phyloP scores from a whole-genome alignment of 2,888 invertebrate genomes.

The Leptinotarsa haldemani region DNA sequence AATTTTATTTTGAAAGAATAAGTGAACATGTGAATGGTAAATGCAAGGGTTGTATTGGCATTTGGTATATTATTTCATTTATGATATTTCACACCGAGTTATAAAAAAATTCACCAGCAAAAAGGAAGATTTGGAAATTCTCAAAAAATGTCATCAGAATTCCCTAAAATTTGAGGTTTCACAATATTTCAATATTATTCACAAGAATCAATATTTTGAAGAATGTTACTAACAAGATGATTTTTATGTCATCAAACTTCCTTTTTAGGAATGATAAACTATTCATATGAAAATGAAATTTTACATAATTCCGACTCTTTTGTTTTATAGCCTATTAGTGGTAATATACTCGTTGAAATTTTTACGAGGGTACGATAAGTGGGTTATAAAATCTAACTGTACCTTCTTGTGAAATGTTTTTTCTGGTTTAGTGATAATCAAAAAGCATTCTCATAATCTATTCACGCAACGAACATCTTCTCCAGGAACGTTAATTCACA shows the following conservation, averaged over 20 bases:
- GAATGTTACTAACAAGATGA: not conserved
- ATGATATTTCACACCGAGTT: too few species aligned
- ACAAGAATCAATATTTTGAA: too few species aligned
- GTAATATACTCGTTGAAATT: conserved; percentile 12
- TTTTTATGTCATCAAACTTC: not conserved
- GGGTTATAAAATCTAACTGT: conserved; percentile 22
- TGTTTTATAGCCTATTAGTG: conserved; percentile 19
- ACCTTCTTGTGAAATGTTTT: conserved; percentile 15
- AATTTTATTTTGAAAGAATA: too few species aligned
- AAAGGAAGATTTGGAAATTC: too few species aligned
- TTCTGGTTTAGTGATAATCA: conserved; percentile 16
- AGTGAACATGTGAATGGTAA: too few species aligned
- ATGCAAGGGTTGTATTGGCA: too few species aligned
- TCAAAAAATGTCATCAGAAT: too few species aligned
- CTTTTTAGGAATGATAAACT: not conserved
- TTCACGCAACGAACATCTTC: conserved; percentile 32
- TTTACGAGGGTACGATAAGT: conserved; percentile 20
- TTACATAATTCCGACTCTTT: conserved; percentile 1
- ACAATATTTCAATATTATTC: too few species aligned
- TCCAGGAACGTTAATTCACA: conserved; percentile 32
- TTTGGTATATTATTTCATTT: too few species aligned
- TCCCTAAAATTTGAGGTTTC: too few species aligned
- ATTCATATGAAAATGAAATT: not conserved
- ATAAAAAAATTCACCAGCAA: too few species aligned
- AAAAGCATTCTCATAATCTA: conserved; percentile 24